phyloP scores from a whole-genome alignment of 1,140 invertebrate species.

The Schlechtendalia chinensis region DNA sequence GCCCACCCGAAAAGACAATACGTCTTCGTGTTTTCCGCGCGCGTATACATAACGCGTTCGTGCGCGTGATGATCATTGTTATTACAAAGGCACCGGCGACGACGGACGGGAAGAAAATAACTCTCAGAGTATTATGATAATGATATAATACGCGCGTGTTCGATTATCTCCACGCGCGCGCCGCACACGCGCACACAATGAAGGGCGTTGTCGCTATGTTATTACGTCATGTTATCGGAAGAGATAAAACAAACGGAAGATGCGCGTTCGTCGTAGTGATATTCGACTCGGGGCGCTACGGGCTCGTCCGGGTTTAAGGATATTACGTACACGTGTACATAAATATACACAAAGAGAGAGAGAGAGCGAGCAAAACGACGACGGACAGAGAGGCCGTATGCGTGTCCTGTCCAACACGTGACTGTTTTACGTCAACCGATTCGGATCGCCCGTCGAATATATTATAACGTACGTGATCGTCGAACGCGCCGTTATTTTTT shows the following conservation, averaged over 20 bases:
- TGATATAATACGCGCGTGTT: not conserved
- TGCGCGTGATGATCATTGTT: not conserved
- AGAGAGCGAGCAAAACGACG: too few relatives aligned
- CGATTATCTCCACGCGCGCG: slow-evolving; percentile 8
- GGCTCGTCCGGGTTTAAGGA: not conserved
- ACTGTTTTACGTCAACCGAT: too few relatives aligned
- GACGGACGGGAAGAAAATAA: slow-evolving; percentile 3
- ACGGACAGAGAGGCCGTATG: too few relatives aligned
- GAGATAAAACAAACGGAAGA: slow-evolving; percentile 20
- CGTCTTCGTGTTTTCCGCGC: not conserved
- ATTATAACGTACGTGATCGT: too few relatives aligned
- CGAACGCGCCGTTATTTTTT: too few relatives aligned
- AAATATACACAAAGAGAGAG: too few relatives aligned
- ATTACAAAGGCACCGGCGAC: not conserved
- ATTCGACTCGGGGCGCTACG: not conserved
- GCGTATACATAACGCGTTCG: not conserved
- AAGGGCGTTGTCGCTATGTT: slow-evolving; percentile 22
- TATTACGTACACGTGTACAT: too few relatives aligned
- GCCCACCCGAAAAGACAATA: slow-evolving; percentile 44
- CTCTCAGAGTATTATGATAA: not conserved
- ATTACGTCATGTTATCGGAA: slow-evolving; percentile 17
- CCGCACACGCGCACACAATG: not conserved
- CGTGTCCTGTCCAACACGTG: too few relatives aligned
- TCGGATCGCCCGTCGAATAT: too few relatives aligned
- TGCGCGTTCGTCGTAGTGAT: not conserved